Evolutionary conservation across 2,888 invertebrate species (phyloP).

Genomic region (Mantis religiosa): DNA sequence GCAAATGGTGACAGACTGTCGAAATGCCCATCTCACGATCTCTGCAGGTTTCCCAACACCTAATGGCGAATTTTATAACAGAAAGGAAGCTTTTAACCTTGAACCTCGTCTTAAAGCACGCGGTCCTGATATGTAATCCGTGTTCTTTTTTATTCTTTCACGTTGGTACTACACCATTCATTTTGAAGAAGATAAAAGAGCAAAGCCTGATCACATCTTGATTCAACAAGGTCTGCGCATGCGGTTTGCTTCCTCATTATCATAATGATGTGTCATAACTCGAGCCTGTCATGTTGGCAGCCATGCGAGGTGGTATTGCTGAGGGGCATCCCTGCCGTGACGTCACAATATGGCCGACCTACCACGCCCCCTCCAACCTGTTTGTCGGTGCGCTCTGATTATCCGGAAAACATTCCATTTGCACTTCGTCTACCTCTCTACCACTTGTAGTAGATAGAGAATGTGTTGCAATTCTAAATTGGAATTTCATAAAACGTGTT

Average conservation of each 20-base stretch:
- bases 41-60: too few relatives aligned
- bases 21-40: too few relatives aligned
- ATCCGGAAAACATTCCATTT: too few relatives aligned
- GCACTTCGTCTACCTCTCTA: too few relatives aligned
- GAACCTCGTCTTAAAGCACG: not conserved
- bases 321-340: constrained; percentile 7
- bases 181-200: not conserved
- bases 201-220: not conserved
- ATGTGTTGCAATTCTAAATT: too few relatives aligned
- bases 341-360: constrained; percentile 19
- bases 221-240: not conserved
- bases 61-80: too few relatives aligned
- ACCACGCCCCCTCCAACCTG: constrained; percentile 1
- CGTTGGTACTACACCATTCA: not conserved
- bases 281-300: constrained; percentile 12
- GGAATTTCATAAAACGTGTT: too few relatives aligned
- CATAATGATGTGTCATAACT: constrained; percentile 27
- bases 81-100: not conserved
- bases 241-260: not conserved
- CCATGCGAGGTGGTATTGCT: not conserved
- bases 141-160: not conserved
- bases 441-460: too few relatives aligned
- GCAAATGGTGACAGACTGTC: too few relatives aligned
- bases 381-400: not conserved
- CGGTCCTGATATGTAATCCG: not conserved